A percentile compares a stretch with the other conserved stretches of the same genome.
phyloP scores from a whole-genome alignment of 2,113 vertebrate species.

The Myotis lucifugus region DNA sequence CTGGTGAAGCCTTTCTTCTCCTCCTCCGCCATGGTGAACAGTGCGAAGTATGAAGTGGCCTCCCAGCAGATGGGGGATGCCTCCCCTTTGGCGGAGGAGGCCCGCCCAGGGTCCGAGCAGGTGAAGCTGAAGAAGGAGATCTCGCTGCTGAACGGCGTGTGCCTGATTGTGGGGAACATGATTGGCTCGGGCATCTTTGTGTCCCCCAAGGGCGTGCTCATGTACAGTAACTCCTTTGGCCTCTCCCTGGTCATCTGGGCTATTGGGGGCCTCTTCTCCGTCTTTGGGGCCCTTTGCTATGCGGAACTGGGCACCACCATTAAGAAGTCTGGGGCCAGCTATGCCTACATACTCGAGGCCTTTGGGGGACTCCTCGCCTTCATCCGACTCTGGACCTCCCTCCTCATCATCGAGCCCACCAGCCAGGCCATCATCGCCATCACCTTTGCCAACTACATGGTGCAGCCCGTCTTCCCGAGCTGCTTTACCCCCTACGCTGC shows the following conservation, averaged over 20 bases:
- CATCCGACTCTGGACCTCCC: slow-evolving; percentile 93
- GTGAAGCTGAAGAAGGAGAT: slow-evolving; percentile 95
- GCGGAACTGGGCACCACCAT: slow-evolving; percentile 96
- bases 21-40: slow-evolving; percentile 83
- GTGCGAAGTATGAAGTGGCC: slow-evolving; percentile 76
- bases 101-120: slow-evolving; percentile 53
- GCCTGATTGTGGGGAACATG: slow-evolving; percentile 96
- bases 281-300: slow-evolving; percentile 94
- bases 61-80: slow-evolving; percentile 50
- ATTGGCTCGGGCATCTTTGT: slow-evolving; percentile 96
- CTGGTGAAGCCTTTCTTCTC: slow-evolving; percentile 60
- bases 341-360: slow-evolving; percentile 95
- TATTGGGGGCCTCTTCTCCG: slow-evolving; percentile 91
- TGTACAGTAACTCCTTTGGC: slow-evolving; percentile 92
- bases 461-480: slow-evolving; percentile 93
- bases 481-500: slow-evolving; percentile 90
- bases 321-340: slow-evolving; percentile 95
- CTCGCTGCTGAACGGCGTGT: slow-evolving; percentile 92
- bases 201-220: slow-evolving; percentile 94
- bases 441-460: slow-evolving; percentile 96
- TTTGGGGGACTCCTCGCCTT: slow-evolving; percentile 93
- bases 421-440: slow-evolving; percentile 95
- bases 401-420: slow-evolving; percentile 95
- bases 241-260: slow-evolving; percentile 93
- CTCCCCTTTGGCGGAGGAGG: neutral